Evolutionary conservation across 2,113 vertebrate genomes (phyloP).

Genomic region (Cinclus mexicanus): DNA sequence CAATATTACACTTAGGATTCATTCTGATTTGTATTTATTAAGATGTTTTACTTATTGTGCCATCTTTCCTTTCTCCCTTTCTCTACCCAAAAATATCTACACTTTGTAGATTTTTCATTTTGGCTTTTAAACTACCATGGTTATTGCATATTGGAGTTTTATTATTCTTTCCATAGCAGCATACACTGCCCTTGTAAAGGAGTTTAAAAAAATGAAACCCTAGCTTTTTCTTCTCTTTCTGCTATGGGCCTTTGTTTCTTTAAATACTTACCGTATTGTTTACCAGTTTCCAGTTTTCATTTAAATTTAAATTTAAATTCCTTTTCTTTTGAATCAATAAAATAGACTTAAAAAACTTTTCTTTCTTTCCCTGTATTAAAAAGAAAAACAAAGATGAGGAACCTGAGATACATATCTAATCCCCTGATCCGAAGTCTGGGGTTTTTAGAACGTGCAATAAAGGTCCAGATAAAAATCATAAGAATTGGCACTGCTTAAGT

Average conservation of each 20-base stretch:
- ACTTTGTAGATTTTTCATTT: background rate
- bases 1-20: background rate
- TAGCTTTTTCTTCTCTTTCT: background rate
- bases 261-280: background rate
- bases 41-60: background rate
- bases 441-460: conserved; percentile 35
- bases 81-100: background rate
- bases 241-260: background rate
- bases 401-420: conserved; percentile 48
- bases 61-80: background rate
- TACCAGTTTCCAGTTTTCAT: background rate
- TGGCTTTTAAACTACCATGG: background rate
- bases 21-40: background rate
- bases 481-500: conserved; percentile 6
- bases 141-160: background rate
- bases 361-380: conserved; percentile 5
- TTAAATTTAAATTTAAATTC: background rate
- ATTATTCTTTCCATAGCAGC: background rate
- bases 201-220: background rate
- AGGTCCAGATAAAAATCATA: conserved; percentile 40
- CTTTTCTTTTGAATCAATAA: background rate
- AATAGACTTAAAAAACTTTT: background rate
- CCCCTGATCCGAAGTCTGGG: conserved; percentile 17
- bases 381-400: conserved; percentile 42
- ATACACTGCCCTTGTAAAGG: background rate